Evolutionary conservation across 2,113 vertebrate genomes (phyloP).

Genomic region (Nerophis ophidion): DNA sequence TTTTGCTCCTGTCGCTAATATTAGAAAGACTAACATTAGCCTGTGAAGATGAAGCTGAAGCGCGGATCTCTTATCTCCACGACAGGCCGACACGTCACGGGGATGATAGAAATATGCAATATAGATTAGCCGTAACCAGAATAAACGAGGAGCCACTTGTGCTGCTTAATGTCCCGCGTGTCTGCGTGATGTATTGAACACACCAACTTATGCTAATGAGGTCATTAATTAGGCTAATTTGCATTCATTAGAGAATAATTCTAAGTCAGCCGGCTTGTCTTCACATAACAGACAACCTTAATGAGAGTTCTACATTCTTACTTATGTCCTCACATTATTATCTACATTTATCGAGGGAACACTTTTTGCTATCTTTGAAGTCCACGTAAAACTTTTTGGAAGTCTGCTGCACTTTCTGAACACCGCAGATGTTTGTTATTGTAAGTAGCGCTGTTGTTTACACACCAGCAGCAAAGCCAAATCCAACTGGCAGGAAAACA

Average conservation of each 20-base stretch:
- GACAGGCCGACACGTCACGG: slow-evolving; percentile 21
- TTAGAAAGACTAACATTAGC: slow-evolving; percentile 56
- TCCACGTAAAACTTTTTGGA: too few relatives aligned
- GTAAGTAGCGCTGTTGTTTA: too few relatives aligned
- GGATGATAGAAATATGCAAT: slow-evolving; percentile 33
- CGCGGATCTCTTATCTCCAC: slow-evolving; percentile 19
- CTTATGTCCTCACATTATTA: slow-evolving; percentile 44
- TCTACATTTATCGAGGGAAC: slow-evolving; percentile 44
- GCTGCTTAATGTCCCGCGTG: slow-evolving; percentile 44
- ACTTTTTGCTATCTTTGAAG: slow-evolving; percentile 10
- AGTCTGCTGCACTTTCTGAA: too few relatives aligned
- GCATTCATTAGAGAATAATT: slow-evolving; percentile 61
- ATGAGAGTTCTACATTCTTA: slow-evolving; percentile 37
- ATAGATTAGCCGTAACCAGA: slow-evolving; percentile 35
- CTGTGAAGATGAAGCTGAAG: slow-evolving; percentile 27
- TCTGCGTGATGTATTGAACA: slow-evolving; percentile 55
- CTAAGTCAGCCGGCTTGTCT: slow-evolving; percentile 46
- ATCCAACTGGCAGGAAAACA: too few relatives aligned
- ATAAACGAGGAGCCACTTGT: slow-evolving; percentile 51
- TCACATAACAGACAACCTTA: slow-evolving; percentile 39
- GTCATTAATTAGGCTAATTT: slow-evolving; percentile 61
- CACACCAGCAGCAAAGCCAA: too few relatives aligned
- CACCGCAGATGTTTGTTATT: too few relatives aligned
- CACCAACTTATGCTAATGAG: slow-evolving; percentile 60
- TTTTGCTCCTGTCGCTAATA: slow-evolving; percentile 18